Percentiles rank a stretch among this genome's conserved stretches.
Evolutionary conservation across 2,797 vertebrate genomes (phyloP).

Genomic region (Rhadinocentrus ornatus): DNA sequence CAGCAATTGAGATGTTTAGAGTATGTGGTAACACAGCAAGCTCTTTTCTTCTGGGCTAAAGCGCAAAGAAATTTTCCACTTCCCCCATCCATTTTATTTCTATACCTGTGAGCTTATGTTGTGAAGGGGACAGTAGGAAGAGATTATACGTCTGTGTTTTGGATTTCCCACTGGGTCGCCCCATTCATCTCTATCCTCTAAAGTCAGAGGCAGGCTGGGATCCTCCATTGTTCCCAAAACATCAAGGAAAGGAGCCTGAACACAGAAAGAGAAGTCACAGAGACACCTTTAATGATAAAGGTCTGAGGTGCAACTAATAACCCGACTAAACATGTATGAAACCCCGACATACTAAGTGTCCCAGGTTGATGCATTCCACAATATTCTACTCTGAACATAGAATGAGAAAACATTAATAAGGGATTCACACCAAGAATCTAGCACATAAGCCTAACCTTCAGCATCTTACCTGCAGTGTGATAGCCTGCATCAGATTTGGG

Average conservation of each 20-base stretch:
- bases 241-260: slow-evolving; percentile 94
- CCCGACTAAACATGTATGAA: neutral
- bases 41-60: neutral
- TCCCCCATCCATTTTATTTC: neutral
- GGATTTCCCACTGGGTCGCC: slow-evolving; percentile 88
- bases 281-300: neutral
- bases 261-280: neutral
- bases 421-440: neutral
- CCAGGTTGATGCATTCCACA: no score
- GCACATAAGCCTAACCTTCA: slow-evolving; percentile 4
- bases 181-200: slow-evolving; percentile 96
- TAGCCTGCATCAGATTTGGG: slow-evolving; percentile 85
- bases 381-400: neutral
- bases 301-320: neutral
- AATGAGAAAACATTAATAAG: no score
- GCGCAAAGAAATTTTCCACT: neutral
- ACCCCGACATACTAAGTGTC: no score
- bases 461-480: slow-evolving; percentile 88
- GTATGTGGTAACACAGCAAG: neutral
- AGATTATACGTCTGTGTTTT: slow-evolving; percentile 83
- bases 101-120: slow-evolving; percentile 94
- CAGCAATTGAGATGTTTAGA: no score
- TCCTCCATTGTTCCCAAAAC: slow-evolving; percentile 92
- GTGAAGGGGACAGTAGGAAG: slow-evolving; percentile 91
- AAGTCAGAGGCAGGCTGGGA: slow-evolving; percentile 87